Percentiles rank a stretch among this genome's conserved stretches.
These are phyloP conservation scores for Periplaneta americana DNA, from an alignment of 1,140 invertebrate genomes.

Conservation along the genomic window DNA sequence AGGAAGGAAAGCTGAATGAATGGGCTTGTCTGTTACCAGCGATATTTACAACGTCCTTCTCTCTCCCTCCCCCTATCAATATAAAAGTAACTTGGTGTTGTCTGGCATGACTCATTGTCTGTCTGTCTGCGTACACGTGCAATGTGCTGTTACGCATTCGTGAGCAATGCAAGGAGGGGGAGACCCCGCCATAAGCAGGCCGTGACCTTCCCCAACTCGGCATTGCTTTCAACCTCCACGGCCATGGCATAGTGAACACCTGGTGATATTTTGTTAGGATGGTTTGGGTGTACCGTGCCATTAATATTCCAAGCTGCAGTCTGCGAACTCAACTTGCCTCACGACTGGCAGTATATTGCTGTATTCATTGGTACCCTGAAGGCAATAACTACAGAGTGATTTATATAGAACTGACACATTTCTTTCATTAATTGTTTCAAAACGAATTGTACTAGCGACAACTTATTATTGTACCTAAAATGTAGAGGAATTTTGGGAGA, in stretches of 20 bases:
- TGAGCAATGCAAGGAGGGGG: not conserved
- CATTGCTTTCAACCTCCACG: not conserved
- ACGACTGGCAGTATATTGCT: too few species aligned
- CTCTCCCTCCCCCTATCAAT: too few species aligned
- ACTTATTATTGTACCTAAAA: too few species aligned
- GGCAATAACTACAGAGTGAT: too few species aligned
- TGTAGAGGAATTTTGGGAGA: too few species aligned
- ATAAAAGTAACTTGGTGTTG: not conserved
- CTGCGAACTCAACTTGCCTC: too few species aligned
- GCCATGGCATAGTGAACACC: not conserved
- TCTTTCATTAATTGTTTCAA: too few species aligned
- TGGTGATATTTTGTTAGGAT: not conserved
- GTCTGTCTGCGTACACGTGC: not conserved
- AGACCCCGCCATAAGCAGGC: not conserved
- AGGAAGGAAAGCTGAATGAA: not conserved
- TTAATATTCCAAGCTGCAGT: too few species aligned
- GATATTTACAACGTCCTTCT: not conserved
- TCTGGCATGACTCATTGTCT: not conserved
- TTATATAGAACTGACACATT: too few species aligned
- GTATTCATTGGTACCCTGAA: too few species aligned
- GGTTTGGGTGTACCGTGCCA: too few species aligned
- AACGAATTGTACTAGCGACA: too few species aligned
- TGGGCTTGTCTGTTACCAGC: not conserved
- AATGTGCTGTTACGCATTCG: not conserved
- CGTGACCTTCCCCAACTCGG: not conserved